Conservation (phyloP, 2,888 invertebrate genomes). For the Monoplex corrugatus region DNA sequence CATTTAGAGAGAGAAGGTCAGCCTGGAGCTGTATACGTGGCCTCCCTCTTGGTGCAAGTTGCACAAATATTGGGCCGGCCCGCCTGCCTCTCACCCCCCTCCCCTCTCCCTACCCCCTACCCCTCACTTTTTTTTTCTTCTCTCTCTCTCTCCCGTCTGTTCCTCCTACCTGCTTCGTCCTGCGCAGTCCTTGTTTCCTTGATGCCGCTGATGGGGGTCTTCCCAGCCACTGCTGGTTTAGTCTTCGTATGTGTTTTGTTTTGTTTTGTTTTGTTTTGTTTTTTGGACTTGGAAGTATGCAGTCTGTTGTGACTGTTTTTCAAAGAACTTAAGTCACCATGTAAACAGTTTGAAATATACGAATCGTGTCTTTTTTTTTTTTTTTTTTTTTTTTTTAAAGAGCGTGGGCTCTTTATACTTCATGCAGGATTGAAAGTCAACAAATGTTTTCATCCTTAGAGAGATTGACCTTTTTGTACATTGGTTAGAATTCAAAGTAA, state of each 20-base stretch:
- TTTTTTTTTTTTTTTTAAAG: no score
- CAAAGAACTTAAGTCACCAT: no score
- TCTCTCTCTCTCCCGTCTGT: neutral
- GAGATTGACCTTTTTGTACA: no score
- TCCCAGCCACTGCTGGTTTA: neutral
- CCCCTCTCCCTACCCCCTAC: neutral
- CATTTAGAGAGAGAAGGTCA: conserved; percentile 16
- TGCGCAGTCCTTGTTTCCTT: neutral
- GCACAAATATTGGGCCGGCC: no score
- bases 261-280: neutral
- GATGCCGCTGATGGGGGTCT: neutral
- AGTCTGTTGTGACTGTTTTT: no score
- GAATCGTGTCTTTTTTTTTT: neutral
- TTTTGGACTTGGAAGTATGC: neutral
- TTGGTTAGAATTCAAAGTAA: no score
- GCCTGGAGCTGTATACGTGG: neutral
- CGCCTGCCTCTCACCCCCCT: neutral
- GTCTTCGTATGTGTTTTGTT: neutral
- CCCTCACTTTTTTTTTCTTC: neutral
- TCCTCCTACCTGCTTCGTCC: neutral
- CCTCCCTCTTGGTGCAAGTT: neutral
- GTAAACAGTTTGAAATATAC: neutral
- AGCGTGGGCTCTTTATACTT: no score
- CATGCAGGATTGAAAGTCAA: no score
- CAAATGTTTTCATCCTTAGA: no score